These are phyloP conservation scores for Drosophila nr. fundita DNA, from an alignment of 2,888 invertebrate genomes.

Conservation along the genomic window DNA sequence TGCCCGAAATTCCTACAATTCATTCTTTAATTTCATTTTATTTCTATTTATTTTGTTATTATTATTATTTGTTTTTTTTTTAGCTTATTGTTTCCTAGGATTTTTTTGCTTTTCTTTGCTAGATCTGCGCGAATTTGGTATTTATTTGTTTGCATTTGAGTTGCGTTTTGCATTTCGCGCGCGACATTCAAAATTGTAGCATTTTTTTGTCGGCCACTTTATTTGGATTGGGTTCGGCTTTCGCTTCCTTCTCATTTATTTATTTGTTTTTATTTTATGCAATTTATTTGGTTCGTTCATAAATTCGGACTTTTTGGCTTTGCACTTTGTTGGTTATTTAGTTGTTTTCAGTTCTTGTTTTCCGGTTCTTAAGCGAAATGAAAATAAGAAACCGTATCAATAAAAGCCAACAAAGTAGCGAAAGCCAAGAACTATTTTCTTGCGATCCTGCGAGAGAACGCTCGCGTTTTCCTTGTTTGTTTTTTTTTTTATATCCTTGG, in stretches of 20 bases:
- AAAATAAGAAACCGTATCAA: slow-evolving; percentile 1
- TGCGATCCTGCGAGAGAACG: slow-evolving; percentile 36
- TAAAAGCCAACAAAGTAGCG: slow-evolving; percentile 1
- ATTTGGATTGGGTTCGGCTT: background rate
- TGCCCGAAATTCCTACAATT: slow-evolving; percentile 25
- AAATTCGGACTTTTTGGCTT: slow-evolving; percentile 12
- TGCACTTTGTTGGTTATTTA: slow-evolving; percentile 7
- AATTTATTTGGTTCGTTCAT: slow-evolving; percentile 19
- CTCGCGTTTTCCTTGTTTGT: slow-evolving; percentile 10
- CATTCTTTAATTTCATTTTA: background rate
- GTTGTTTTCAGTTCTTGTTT: slow-evolving; percentile 5
- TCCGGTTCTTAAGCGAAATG: slow-evolving; percentile 1
- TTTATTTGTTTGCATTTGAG: background rate
- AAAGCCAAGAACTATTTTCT: slow-evolving; percentile 17
- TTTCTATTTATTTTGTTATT: background rate
- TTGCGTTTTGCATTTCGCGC: slow-evolving; percentile 38
- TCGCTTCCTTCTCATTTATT: background rate
- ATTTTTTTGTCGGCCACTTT: slow-evolving; percentile 15
- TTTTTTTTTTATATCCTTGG: slow-evolving; percentile 27
- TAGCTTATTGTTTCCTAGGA: background rate
- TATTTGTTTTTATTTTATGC: background rate
- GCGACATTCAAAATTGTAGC: slow-evolving; percentile 19
- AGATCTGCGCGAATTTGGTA: slow-evolving; percentile 10
- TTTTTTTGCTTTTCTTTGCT: slow-evolving; percentile 8
- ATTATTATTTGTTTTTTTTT: slow-evolving; percentile 1